Conservation (phyloP, 2,888 invertebrate species). For the Leucoptera coffeella region DNA sequence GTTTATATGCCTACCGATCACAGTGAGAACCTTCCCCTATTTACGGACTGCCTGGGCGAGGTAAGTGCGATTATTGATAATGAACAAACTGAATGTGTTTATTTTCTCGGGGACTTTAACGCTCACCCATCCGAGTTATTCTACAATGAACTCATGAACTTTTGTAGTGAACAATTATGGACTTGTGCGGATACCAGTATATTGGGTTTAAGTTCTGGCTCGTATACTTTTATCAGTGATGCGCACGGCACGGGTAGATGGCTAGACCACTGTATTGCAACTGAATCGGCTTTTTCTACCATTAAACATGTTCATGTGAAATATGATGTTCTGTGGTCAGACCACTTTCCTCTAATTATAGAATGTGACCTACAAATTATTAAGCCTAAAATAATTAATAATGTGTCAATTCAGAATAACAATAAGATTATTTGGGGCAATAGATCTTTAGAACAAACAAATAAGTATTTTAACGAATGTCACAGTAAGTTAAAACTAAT, state of each 20-base stretch:
- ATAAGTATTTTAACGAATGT: background rate
- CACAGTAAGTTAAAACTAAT: too few relatives aligned
- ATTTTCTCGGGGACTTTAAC: too few relatives aligned
- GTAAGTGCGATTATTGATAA: too few relatives aligned
- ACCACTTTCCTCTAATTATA: slow-evolving; percentile 6
- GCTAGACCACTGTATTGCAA: slow-evolving; percentile 3
- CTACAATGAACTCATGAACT: too few relatives aligned
- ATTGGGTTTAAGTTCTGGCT: background rate
- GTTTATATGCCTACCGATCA: slow-evolving; percentile 1
- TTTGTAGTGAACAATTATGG: slow-evolving; percentile 3
- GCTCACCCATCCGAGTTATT: too few relatives aligned
- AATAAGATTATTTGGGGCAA: slow-evolving; percentile 1
- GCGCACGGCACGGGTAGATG: slow-evolving; percentile 1
- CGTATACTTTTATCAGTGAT: slow-evolving; percentile 3
- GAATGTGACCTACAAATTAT: slow-evolving; percentile 5
- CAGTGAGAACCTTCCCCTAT: too few relatives aligned
- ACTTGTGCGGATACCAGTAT: slow-evolving; percentile 1
- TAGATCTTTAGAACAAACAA: background rate
- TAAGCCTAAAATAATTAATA: background rate
- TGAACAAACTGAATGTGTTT: too few relatives aligned
- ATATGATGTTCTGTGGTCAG: slow-evolving; percentile 6
- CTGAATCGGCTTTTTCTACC: slow-evolving; percentile 1
- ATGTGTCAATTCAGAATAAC: background rate
- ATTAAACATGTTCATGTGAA: slow-evolving; percentile 3
- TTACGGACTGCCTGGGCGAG: too few relatives aligned